A percentile compares a stretch with the other conserved stretches of the same genome.
phyloP scores from a whole-genome alignment of 2,797 vertebrate species.

The Xenops minutus region DNA sequence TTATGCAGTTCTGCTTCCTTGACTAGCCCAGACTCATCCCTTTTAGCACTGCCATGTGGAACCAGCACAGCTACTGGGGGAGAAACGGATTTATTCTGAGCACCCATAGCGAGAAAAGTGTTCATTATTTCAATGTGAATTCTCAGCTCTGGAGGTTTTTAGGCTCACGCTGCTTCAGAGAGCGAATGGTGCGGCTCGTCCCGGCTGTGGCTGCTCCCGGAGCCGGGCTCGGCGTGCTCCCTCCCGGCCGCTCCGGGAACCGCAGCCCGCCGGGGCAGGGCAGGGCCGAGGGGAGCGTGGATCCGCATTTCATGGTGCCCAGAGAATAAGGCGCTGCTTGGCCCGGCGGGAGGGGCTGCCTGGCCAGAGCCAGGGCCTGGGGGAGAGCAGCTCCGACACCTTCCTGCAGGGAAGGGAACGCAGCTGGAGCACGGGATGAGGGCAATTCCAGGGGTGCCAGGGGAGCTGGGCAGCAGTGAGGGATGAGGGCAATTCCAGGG shows the following conservation, averaged over 20 bases:
- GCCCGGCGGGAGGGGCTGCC: neutral
- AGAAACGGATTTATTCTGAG: neutral
- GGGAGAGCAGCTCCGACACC: neutral
- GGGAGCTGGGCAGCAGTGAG: neutral
- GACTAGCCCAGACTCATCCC: neutral
- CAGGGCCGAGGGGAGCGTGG: rapidly evolving
- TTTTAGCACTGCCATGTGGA: neutral
- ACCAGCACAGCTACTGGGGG: neutral
- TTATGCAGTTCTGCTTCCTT: neutral
- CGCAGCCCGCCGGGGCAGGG: neutral
- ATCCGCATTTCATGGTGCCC: neutral
- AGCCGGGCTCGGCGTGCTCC: neutral
- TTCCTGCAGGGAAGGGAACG: rapidly evolving
- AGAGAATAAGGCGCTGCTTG: neutral
- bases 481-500: too few species aligned
- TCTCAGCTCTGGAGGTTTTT: neutral
- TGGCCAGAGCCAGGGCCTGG: neutral
- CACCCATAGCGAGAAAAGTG: neutral
- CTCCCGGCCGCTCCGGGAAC: neutral
- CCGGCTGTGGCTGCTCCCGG: rapidly evolving
- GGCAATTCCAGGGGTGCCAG: too few species aligned
- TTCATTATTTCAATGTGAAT: neutral
- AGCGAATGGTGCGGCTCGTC: neutral
- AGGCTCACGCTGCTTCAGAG: neutral
- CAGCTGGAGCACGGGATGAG: neutral